Conservation (phyloP, 2,797 vertebrate genomes). For the Sebastes wilsoni region DNA sequence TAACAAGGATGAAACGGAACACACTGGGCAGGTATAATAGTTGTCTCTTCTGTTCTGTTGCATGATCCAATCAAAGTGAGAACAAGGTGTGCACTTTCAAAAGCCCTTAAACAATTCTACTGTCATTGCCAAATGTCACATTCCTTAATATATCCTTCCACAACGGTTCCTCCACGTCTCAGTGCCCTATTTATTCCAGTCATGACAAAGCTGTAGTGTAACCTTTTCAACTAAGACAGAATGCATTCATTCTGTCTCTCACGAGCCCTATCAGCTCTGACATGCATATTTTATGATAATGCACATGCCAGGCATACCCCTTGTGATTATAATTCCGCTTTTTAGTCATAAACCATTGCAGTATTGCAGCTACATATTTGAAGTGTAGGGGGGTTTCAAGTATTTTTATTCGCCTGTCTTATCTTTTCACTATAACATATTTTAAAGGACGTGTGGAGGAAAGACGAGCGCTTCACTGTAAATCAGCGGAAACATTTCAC, state of each 20-base stretch:
- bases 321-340: slow-evolving; percentile 21
- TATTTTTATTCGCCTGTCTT: background rate
- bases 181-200: slow-evolving; percentile 46
- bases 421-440: background rate
- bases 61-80: slow-evolving; percentile 7
- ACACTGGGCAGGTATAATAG: slow-evolving; percentile 81
- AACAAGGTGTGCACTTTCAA: slow-evolving; percentile 4
- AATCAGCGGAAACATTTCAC: background rate
- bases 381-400: background rate
- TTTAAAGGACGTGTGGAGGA: background rate
- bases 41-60: slow-evolving; percentile 20
- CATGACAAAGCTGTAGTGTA: slow-evolving; percentile 44
- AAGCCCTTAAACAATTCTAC: slow-evolving; percentile 1
- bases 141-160: slow-evolving; percentile 14
- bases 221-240: slow-evolving; percentile 56
- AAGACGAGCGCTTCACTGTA: background rate
- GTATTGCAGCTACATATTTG: background rate
- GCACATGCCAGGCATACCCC: slow-evolving; percentile 2
- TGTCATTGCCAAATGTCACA: slow-evolving; percentile 5
- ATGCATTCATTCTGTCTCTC: slow-evolving; percentile 49
- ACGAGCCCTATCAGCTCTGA: slow-evolving; percentile 31
- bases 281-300: slow-evolving; percentile 47
- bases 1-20: slow-evolving; percentile 85
- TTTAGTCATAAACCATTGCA: background rate
- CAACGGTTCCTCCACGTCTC: background rate